Evolutionary conservation across 2,888 invertebrate species (phyloP).

Genomic region (Morpho deidamia): DNA sequence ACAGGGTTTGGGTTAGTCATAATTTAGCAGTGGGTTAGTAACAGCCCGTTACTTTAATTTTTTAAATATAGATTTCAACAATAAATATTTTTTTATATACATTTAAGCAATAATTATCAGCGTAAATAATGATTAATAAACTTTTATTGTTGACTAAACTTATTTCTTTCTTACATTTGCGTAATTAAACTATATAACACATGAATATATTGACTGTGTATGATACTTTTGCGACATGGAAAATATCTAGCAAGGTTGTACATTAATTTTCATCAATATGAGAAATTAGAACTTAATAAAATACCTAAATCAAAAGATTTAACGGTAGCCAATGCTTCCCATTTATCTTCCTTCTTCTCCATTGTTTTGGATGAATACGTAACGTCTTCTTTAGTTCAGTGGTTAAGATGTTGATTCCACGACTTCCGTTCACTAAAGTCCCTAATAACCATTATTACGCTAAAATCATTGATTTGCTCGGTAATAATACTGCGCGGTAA

Average conservation of each 20-base stretch:
- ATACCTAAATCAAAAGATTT: constrained; percentile 70
- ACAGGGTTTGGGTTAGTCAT: no score
- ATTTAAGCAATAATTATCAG: no score
- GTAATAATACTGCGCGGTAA: background rate
- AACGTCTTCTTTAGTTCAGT: constrained; percentile 14
- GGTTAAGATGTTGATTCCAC: constrained; percentile 43
- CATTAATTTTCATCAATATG: background rate
- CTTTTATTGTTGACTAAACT: no score
- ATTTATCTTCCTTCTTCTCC: constrained; percentile 57
- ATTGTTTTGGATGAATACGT: constrained; percentile 31
- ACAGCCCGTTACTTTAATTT: no score
- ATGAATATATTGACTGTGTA: no score
- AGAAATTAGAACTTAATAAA: background rate
- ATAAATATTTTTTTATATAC: no score
- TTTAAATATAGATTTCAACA: no score
- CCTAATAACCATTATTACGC: constrained; percentile 41
- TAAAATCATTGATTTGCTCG: background rate
- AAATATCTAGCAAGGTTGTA: constrained; percentile 12
- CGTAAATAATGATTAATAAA: no score
- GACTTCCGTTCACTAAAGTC: constrained; percentile 47
- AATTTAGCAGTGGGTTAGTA: no score
- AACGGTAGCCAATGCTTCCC: constrained; percentile 64
- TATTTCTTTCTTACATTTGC: no score
- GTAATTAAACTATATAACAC: no score
- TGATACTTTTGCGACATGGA: no score